Evolutionary conservation across 1,140 invertebrate genomes (phyloP).

Genomic region (Holcopasites calliopsidis): DNA sequence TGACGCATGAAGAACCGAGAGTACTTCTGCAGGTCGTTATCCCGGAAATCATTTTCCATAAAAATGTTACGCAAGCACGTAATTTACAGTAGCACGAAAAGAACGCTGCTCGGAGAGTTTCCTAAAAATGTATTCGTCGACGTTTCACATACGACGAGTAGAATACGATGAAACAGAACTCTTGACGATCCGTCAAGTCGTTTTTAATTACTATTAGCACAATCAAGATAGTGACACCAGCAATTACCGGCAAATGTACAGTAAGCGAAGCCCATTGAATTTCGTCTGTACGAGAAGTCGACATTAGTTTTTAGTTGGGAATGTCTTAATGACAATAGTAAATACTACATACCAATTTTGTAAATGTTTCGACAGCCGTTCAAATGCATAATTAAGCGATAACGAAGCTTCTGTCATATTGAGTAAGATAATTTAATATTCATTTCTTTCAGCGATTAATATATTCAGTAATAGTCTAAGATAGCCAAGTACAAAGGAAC

Average conservation of each 20-base stretch:
- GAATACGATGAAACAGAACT: slow-evolving; percentile 1
- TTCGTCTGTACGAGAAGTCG: slow-evolving; percentile 9
- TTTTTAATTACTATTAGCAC: slow-evolving; percentile 42
- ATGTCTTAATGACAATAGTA: neutral
- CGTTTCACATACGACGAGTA: neutral
- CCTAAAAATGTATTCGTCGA: neutral
- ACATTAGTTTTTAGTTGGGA: neutral
- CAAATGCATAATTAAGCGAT: neutral
- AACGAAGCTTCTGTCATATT: neutral
- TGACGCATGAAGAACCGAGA: neutral
- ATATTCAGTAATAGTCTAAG: no score
- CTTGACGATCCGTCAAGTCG: slow-evolving; percentile 1
- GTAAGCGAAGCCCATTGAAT: slow-evolving; percentile 30
- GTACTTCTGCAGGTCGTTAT: no score
- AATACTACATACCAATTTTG: no score
- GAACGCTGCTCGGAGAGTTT: neutral
- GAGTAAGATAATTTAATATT: neutral
- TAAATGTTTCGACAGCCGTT: neutral
- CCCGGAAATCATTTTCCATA: neutral
- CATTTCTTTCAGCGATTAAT: neutral
- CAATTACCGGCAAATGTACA: slow-evolving; percentile 34
- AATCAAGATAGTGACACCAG: slow-evolving; percentile 29
- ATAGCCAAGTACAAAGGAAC: no score
- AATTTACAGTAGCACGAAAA: neutral
- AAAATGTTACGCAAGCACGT: neutral